A percentile compares a stretch with the other conserved stretches of the same genome.
Evolutionary conservation across 2,888 invertebrate genomes (phyloP).

Genomic region (Harpalus rubripes): DNA sequence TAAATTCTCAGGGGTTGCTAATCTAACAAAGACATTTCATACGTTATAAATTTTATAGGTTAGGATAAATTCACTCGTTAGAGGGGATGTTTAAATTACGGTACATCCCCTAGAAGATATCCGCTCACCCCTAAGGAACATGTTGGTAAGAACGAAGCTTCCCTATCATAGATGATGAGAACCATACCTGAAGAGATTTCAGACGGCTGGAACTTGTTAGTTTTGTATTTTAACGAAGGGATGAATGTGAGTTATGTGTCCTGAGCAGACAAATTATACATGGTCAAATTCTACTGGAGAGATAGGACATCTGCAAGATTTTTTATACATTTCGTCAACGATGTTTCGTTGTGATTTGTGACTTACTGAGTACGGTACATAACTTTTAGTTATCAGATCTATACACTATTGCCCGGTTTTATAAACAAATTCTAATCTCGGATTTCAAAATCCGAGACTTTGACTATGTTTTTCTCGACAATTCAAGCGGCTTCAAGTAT

Average conservation of each 20-base stretch:
- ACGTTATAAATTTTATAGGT: conserved; percentile 60
- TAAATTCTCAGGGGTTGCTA: conserved; percentile 43
- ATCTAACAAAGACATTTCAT: conserved; percentile 56
- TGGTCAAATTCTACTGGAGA: conserved; percentile 1
- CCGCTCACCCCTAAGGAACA: not conserved
- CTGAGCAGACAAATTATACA: conserved; percentile 44
- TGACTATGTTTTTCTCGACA: no score
- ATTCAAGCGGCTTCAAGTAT: no score
- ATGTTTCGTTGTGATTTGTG: not conserved
- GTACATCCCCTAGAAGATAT: conserved; percentile 13
- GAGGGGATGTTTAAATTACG: conserved; percentile 33
- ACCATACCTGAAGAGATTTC: conserved; percentile 59
- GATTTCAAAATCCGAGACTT: no score
- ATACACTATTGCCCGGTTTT: no score
- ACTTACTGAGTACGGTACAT: no score
- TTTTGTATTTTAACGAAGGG: conserved; percentile 8
- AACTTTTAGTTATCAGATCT: no score
- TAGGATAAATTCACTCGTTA: conserved; percentile 53
- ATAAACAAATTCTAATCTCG: no score
- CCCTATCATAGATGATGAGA: conserved; percentile 35
- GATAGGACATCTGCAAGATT: not conserved
- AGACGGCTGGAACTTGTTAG: conserved; percentile 35
- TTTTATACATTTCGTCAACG: not conserved
- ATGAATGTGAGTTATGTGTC: conserved; percentile 46
- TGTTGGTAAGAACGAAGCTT: not conserved